These are phyloP conservation scores for Danio choprae DNA, from an alignment of 2,797 vertebrate genomes.

Conservation along the genomic window DNA sequence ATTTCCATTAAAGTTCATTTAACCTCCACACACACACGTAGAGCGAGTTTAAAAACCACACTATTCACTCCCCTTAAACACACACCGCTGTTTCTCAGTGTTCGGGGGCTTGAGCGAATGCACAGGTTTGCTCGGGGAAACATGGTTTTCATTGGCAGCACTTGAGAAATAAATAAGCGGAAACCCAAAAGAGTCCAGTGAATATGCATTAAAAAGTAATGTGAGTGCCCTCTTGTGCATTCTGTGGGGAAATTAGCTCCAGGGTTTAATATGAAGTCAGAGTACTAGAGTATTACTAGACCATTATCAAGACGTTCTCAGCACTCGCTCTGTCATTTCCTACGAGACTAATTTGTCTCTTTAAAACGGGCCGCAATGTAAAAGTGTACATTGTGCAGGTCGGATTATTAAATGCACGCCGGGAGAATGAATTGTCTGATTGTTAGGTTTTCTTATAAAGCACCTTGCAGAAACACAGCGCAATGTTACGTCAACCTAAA, in stretches of 20 bases:
- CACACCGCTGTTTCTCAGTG: conserved; percentile 41
- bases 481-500: conserved; percentile 4
- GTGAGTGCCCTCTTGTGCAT: conserved; percentile 46
- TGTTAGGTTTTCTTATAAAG: conserved; percentile 41
- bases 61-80: conserved; percentile 51
- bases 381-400: conserved; percentile 24
- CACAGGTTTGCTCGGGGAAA: conserved; percentile 49
- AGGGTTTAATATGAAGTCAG: conserved; percentile 49
- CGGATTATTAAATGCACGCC: conserved; percentile 51
- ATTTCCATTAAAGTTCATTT: conserved; percentile 58
- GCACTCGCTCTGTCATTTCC: conserved; percentile 38
- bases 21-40: conserved; percentile 47
- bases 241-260: conserved; percentile 28
- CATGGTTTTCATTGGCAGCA: conserved; percentile 42
- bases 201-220: conserved; percentile 52
- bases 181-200: conserved; percentile 48
- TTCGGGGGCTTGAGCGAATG: conserved; percentile 49
- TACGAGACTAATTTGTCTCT: conserved; percentile 43
- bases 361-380: conserved; percentile 41
- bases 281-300: conserved; percentile 47
- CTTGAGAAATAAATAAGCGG: conserved; percentile 45
- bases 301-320: conserved; percentile 39
- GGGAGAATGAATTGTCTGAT: conserved; percentile 42
- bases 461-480: conserved; percentile 30
- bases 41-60: conserved; percentile 43